Percentiles rank a stretch among this genome's conserved stretches.
These are phyloP conservation scores for Apomyelois bistriatella DNA, from an alignment of 2,888 invertebrate species.

Conservation along the genomic window DNA sequence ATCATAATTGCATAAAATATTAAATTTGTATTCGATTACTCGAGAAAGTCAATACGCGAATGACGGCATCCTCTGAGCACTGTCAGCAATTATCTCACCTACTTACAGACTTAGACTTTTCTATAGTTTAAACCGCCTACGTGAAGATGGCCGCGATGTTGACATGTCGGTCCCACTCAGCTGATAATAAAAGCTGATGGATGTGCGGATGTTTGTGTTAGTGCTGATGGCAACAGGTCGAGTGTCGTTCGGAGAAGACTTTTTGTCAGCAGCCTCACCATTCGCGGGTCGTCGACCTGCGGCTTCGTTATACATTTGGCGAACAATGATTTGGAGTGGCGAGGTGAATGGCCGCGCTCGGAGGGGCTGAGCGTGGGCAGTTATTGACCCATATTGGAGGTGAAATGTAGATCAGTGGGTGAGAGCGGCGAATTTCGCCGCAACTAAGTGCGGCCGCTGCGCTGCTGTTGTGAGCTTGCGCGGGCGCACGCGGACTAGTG, in stretches of 20 bases:
- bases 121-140: background rate
- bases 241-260: conserved; percentile 72
- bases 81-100: conserved; percentile 10
- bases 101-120: background rate
- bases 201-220: conserved; percentile 59
- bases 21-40: background rate
- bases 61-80: background rate
- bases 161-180: conserved; percentile 25
- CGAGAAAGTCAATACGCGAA: background rate
- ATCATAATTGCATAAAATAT: too few relatives aligned
- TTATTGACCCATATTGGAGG: conserved; percentile 79
- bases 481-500: conserved; percentile 26
- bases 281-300: conserved; percentile 58
- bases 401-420: conserved; percentile 81
- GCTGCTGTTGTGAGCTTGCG: conserved; percentile 23
- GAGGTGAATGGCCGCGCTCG: conserved; percentile 76
- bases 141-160: conserved; percentile 24
- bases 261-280: conserved; percentile 60
- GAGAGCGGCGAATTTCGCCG: conserved; percentile 76
- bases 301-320: conserved; percentile 74
- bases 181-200: conserved; percentile 30
- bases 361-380: conserved; percentile 79
- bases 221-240: conserved; percentile 54
- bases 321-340: conserved; percentile 79
- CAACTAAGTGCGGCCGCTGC: conserved; percentile 42